These are phyloP conservation scores for Silurus aristotelis DNA, from an alignment of 2,797 vertebrate species.

Conservation along the genomic window DNA sequence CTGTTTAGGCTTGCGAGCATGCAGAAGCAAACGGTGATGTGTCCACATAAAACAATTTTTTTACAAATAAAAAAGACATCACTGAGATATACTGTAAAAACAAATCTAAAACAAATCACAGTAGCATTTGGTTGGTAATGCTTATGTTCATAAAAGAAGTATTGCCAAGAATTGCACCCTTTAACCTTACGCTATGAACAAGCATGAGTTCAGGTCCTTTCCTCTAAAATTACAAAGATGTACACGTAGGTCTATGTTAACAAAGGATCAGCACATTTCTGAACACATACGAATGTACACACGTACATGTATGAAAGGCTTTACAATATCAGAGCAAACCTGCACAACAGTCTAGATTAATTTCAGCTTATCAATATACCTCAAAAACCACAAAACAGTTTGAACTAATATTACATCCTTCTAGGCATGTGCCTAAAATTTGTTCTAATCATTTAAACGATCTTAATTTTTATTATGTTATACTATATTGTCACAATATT, in stretches of 20 bases:
- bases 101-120: constrained; percentile 29
- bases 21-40: background rate
- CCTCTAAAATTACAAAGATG: constrained; percentile 7
- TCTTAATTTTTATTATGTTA: background rate
- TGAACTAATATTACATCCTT: constrained; percentile 16
- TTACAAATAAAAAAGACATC: background rate
- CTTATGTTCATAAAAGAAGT: constrained; percentile 31
- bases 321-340: constrained; percentile 6
- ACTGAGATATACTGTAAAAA: background rate
- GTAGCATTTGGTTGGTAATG: constrained; percentile 38
- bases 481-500: background rate
- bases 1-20: background rate
- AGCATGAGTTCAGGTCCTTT: constrained; percentile 14
- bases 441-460: background rate
- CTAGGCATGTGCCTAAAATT: background rate
- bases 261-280: background rate
- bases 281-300: constrained; percentile 13
- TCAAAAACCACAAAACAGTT: constrained; percentile 30
- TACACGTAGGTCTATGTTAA: background rate
- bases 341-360: constrained; percentile 7
- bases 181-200: constrained; percentile 10
- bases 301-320: background rate
- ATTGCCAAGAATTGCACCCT: constrained; percentile 41
- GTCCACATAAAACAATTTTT: background rate
- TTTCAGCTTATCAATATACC: constrained; percentile 3